Evolutionary conservation across 2,888 invertebrate species (phyloP).

Genomic region (Agrochola lychnidis): DNA sequence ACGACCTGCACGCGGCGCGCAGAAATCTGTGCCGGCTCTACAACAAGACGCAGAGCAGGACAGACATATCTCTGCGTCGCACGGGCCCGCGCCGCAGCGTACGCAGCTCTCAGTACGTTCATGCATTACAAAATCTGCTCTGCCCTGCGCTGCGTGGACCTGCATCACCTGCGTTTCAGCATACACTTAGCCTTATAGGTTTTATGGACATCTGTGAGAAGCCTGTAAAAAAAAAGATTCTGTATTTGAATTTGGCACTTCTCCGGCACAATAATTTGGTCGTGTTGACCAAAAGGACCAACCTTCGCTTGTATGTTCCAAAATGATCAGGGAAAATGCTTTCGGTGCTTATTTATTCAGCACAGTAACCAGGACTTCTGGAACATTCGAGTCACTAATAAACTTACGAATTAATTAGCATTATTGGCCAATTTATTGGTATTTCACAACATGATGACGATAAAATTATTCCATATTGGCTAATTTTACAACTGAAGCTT

Average conservation of each 20-base stretch:
- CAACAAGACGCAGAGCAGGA: no score
- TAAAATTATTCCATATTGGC: conserved; percentile 12
- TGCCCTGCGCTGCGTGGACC: no score
- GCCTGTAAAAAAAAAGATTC: neutral
- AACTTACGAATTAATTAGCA: conserved; percentile 1
- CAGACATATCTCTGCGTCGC: no score
- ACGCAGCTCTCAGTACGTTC: no score
- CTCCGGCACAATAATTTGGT: neutral
- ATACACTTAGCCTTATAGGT: neutral
- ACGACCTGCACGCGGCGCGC: no score
- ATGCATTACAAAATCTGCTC: no score
- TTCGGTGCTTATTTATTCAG: neutral
- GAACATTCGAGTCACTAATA: neutral
- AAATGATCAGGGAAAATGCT: neutral
- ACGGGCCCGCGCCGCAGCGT: no score
- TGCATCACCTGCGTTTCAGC: no score
- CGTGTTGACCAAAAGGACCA: neutral
- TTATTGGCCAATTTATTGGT: conserved; percentile 1
- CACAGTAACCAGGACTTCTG: neutral
- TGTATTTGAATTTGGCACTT: neutral
- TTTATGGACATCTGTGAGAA: conserved; percentile 22
- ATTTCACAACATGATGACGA: neutral
- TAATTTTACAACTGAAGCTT: neutral
- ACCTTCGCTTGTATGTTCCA: neutral
- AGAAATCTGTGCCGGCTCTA: no score